Percentiles rank a stretch among this genome's conserved stretches.
Conservation (phyloP, 2,113 vertebrate genomes). For the Microtus oregoni region DNA sequence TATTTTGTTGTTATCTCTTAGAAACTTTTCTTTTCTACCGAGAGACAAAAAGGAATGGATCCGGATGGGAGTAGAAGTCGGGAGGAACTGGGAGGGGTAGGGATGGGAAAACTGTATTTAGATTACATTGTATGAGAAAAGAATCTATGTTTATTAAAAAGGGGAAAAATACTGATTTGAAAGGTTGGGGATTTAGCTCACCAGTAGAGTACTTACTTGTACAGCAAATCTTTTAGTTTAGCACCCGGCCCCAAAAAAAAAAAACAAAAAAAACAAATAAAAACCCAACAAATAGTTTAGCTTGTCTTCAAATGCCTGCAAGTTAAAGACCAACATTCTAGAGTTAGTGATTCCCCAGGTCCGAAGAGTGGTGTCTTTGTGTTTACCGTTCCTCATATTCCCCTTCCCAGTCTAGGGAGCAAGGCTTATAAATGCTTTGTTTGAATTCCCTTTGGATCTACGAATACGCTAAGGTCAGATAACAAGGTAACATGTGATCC, state of each 20-base stretch:
- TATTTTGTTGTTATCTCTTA: neutral
- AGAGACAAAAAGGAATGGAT: neutral
- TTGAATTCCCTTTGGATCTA: conserved; percentile 25
- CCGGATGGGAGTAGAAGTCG: no score
- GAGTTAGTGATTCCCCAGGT: neutral
- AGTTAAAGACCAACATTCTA: neutral
- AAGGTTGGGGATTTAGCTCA: neutral
- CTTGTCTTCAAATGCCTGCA: neutral
- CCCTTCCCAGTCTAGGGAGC: neutral
- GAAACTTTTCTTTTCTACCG: neutral
- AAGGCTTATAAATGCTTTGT: neutral
- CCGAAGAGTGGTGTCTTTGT: neutral
- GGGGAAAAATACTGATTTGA: neutral
- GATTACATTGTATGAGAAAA: neutral
- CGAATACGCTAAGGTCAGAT: neutral
- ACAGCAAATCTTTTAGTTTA: neutral
- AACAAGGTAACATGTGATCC: conserved; percentile 31
- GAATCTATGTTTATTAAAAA: neutral
- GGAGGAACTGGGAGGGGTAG: neutral
- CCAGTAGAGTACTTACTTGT: neutral
- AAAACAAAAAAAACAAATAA: neutral
- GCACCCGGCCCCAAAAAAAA: neutral
- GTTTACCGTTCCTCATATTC: neutral
- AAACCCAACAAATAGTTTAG: neutral
- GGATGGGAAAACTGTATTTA: neutral